These are phyloP conservation scores for Agrypnia vestita DNA, from an alignment of 1,140 invertebrate genomes.

Conservation along the genomic window DNA sequence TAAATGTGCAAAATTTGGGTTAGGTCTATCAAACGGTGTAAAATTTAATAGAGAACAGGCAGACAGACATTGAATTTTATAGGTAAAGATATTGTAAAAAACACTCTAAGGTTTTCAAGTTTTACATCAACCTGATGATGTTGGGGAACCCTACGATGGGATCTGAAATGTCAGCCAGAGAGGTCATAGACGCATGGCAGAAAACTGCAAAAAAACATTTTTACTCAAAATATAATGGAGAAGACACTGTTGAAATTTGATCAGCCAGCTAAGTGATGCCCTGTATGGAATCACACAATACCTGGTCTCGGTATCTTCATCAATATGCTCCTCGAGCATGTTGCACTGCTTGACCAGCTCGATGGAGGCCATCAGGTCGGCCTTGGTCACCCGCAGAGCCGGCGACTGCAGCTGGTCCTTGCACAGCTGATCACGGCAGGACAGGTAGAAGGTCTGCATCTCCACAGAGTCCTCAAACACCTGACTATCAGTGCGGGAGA, in stretches of 20 bases:
- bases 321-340: conserved; percentile 81
- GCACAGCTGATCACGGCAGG: conserved; percentile 83
- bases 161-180: too few relatives aligned
- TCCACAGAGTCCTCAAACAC: conserved; percentile 96
- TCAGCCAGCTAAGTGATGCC: too few relatives aligned
- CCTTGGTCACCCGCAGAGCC: conserved; percentile 86
- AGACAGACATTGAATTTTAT: too few relatives aligned
- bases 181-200: not conserved
- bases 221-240: not conserved
- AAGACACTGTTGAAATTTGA: not conserved
- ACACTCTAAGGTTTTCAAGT: too few relatives aligned
- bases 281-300: conserved; percentile 47
- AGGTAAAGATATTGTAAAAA: too few relatives aligned
- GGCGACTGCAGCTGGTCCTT: conserved; percentile 89
- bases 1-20: too few relatives aligned
- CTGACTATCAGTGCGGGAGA: conserved; percentile 93
- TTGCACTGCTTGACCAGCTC: conserved; percentile 86
- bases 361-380: conserved; percentile 82
- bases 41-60: too few relatives aligned
- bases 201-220: too few relatives aligned
- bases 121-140: too few relatives aligned
- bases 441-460: conserved; percentile 93
- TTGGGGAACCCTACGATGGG: too few relatives aligned
- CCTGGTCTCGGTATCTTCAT: conserved; percentile 79
- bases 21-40: too few relatives aligned